Conservation (phyloP, 53 echinoderm and acorn worm species). For the Zoroaster sp. region DNA sequence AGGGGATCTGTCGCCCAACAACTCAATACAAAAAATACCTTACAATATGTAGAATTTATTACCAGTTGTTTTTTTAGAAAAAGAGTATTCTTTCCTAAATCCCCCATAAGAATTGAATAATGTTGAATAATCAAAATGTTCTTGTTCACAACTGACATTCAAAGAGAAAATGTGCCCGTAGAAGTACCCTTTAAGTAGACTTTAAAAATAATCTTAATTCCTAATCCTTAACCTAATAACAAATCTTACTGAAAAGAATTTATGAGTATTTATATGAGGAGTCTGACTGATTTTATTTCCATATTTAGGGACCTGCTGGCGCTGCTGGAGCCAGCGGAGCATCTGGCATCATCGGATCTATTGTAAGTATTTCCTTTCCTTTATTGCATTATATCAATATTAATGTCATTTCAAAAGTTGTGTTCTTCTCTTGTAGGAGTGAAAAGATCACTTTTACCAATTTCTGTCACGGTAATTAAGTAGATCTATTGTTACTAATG, state of each 20-base stretch:
- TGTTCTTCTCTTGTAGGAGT: too few relatives aligned
- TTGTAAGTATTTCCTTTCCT: conserved; percentile 11
- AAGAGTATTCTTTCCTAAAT: too few relatives aligned
- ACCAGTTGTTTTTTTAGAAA: background rate
- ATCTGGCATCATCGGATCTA: conserved; percentile 10
- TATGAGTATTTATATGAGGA: background rate
- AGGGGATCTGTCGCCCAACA: background rate
- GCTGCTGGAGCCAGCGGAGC: conserved; percentile 18
- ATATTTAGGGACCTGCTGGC: conserved; percentile 74
- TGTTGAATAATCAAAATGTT: too few relatives aligned
- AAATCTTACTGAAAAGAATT: background rate
- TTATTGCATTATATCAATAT: background rate
- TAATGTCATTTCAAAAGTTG: too few relatives aligned
- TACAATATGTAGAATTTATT: background rate
- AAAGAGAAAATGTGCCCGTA: background rate
- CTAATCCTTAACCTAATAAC: background rate
- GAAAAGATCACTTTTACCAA: too few relatives aligned
- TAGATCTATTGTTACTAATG: too few relatives aligned
- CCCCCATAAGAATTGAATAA: background rate
- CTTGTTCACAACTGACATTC: background rate
- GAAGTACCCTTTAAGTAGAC: background rate
- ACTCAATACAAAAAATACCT: background rate
- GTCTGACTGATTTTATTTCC: background rate
- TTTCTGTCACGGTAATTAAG: too few relatives aligned
- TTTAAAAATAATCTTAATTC: background rate